phyloP scores from a whole-genome alignment of 2,797 vertebrate species.

The Muraenolepis orangiensis region DNA sequence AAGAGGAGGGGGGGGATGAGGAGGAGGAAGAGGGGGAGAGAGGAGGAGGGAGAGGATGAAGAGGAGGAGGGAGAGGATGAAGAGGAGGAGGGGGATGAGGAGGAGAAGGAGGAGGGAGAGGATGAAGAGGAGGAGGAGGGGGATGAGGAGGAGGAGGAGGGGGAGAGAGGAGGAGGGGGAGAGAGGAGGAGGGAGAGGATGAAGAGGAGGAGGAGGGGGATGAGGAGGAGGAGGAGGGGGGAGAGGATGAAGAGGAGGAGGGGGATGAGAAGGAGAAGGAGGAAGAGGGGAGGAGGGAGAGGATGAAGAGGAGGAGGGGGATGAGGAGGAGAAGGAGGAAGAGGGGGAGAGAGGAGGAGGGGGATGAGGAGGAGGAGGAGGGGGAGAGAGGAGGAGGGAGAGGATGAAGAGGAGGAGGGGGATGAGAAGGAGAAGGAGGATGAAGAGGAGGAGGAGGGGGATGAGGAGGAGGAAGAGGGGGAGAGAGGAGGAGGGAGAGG shows the following conservation, averaged over 20 bases:
- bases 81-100: slow-evolving; percentile 69
- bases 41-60: too few species aligned
- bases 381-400: background rate
- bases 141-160: background rate
- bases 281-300: too few species aligned
- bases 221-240: accelerated
- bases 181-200: slow-evolving; percentile 74
- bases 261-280: background rate
- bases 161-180: too few species aligned
- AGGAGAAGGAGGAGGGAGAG: background rate
- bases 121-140: slow-evolving; percentile 71
- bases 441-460: slow-evolving; percentile 70
- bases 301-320: slow-evolving; percentile 77
- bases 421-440: background rate
- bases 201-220: background rate
- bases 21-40: background rate
- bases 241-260: slow-evolving; percentile 84
- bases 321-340: background rate
- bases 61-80: too few species aligned
- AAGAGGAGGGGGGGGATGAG: slow-evolving; percentile 76
- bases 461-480: background rate
- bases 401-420: slow-evolving; percentile 78
- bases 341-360: slow-evolving; percentile 70
- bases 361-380: background rate
- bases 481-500: too few species aligned